Conservation (phyloP, 2,888 invertebrate species). For the Chrysolina americana region DNA sequence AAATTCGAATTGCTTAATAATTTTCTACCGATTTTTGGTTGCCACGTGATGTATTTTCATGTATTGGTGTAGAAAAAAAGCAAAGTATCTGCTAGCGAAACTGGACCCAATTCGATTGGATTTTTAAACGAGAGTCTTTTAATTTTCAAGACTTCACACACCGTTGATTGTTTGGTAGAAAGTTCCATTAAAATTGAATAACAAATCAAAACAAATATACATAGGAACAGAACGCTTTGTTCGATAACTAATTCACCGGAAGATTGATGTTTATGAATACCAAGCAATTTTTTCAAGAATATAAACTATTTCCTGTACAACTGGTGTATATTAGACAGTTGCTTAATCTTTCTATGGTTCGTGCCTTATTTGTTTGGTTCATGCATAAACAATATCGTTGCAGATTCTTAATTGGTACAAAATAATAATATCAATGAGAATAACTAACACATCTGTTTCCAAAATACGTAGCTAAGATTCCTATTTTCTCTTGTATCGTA, state of each 20-base stretch:
- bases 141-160: background rate
- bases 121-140: background rate
- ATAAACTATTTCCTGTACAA: background rate
- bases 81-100: too few relatives aligned
- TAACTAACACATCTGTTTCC: too few relatives aligned
- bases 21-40: too few relatives aligned
- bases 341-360: background rate
- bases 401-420: background rate
- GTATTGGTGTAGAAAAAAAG: too few relatives aligned
- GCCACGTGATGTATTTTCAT: too few relatives aligned
- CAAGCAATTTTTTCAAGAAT: background rate
- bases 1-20: too few relatives aligned
- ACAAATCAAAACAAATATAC: background rate
- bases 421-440: background rate
- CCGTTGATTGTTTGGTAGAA: conserved; percentile 10
- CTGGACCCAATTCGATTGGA: background rate
- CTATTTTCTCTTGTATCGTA: too few relatives aligned
- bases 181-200: background rate
- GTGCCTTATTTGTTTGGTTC: background rate
- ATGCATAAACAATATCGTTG: background rate
- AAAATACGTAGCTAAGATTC: too few relatives aligned
- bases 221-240: background rate
- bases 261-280: background rate
- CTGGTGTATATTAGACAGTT: background rate
- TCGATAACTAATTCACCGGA: background rate